phyloP scores from a whole-genome alignment of 2,888 invertebrate genomes.

The Cataglyphis altisquamis region DNA sequence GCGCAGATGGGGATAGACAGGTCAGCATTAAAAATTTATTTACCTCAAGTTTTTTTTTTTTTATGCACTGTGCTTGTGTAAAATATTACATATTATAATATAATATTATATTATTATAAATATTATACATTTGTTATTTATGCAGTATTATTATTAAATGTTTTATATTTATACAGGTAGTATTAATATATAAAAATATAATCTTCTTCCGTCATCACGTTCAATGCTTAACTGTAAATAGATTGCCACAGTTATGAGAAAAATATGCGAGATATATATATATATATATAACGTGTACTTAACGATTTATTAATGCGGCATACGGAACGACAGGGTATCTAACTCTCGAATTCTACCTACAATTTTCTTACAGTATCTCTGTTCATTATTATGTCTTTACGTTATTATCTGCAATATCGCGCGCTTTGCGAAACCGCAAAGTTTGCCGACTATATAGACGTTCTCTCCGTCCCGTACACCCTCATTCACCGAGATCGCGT shows the following conservation, averaged over 20 bases:
- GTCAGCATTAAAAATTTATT: neutral
- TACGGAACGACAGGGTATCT: neutral
- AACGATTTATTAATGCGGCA: slow-evolving; percentile 35
- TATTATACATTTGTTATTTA: neutral
- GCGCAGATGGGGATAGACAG: neutral
- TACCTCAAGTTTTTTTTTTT: neutral
- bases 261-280: slow-evolving; percentile 1
- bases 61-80: neutral
- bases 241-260: neutral
- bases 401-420: slow-evolving; percentile 46
- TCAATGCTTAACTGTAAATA: slow-evolving; percentile 7
- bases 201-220: neutral
- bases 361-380: slow-evolving; percentile 45
- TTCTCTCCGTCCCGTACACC: slow-evolving; percentile 31
- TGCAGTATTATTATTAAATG: neutral
- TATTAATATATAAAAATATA: neutral
- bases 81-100: too few relatives aligned
- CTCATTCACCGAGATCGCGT: slow-evolving; percentile 31
- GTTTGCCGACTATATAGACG: slow-evolving; percentile 43
- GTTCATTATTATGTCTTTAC: slow-evolving; percentile 53
- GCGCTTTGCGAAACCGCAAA: slow-evolving; percentile 48
- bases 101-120: too few relatives aligned
- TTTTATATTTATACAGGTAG: neutral
- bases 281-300: neutral
- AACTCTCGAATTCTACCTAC: slow-evolving; percentile 9